A percentile compares a stretch with the other conserved stretches of the same genome.
Evolutionary conservation across 2,113 vertebrate species (phyloP).

Genomic region (Psittacus erithacus): DNA sequence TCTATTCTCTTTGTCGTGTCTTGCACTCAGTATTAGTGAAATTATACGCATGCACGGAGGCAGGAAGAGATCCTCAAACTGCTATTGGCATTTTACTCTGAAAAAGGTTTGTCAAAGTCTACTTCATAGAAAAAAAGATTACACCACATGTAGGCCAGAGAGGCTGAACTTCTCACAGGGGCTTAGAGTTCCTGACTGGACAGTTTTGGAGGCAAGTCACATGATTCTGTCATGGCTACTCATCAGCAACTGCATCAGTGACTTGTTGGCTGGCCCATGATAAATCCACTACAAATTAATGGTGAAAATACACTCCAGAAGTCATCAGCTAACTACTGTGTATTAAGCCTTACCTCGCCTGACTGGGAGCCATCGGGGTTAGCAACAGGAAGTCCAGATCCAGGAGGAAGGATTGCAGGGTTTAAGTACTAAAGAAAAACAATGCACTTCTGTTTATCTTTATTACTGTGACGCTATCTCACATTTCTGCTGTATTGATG

Average conservation of each 20-base stretch:
- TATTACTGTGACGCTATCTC: rapidly evolving
- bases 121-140: neutral
- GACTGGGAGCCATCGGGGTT: constrained; percentile 77
- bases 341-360: constrained; percentile 83
- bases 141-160: neutral
- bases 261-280: neutral
- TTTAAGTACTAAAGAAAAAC: constrained; percentile 78
- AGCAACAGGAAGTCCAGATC: constrained; percentile 72
- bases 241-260: neutral
- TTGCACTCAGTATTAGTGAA: constrained; percentile 36
- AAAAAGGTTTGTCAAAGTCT: neutral
- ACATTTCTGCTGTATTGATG: neutral
- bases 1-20: neutral
- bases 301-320: neutral
- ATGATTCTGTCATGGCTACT: neutral
- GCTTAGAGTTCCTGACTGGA: neutral
- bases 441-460: neutral
- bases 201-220: neutral
- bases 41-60: constrained; percentile 39
- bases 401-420: constrained; percentile 75
- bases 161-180: neutral
- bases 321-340: neutral
- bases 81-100: neutral
- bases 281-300: neutral
- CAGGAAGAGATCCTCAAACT: neutral